Evolutionary conservation across 2,113 vertebrate genomes (phyloP), one percentile per base, ranked within the genome.

Genomic region (Ptyas mucosa): DNA sequence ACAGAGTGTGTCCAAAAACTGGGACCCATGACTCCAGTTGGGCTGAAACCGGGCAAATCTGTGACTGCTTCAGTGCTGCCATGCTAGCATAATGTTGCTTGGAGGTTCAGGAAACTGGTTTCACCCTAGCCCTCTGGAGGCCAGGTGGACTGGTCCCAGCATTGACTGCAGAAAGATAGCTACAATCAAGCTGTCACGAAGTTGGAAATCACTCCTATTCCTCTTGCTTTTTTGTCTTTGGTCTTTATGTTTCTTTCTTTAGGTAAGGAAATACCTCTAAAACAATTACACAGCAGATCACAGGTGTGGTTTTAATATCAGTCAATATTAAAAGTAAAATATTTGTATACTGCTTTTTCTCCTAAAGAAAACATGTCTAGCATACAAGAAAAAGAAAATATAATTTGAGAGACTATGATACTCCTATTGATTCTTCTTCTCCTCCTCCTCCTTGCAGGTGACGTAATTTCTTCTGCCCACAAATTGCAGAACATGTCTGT

Each of bases 401-500:
- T 12, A 58, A 39, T 86, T 53, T 43, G n/a, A 90, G 20, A 53
- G 1, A 20, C n/a, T 86, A 10, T 57, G 6, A 29, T 29, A 5
- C n/a, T 87, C 10, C 75, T 12, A 14, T 85, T 8, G 18, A 85
- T 89, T 85, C n/a, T 54, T 34, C 34, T 46, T 39, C 85, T 64
- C 85, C 18, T 46, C 46, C 85, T 64, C 85, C 18, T 18, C 92
- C 86, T 75, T 94, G 10, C 91, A 99, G 99, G 97, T n/a, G 98
- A 98, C 86, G 64, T 99, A 46, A 98, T 99, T 96, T 97, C 96
- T 90, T 98, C 98, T 95, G 97, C 98, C 91, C 95, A 43, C 34
- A 98, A 98, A 52, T 97, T 99, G 87, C 99, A 99, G 94, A 97
- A 95, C 91, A 97, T 99, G 92, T 97, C 93, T 0, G 93, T 99